phyloP scores from a whole-genome alignment of 2,797 vertebrate species.

The Epinephelus malabaricus region DNA sequence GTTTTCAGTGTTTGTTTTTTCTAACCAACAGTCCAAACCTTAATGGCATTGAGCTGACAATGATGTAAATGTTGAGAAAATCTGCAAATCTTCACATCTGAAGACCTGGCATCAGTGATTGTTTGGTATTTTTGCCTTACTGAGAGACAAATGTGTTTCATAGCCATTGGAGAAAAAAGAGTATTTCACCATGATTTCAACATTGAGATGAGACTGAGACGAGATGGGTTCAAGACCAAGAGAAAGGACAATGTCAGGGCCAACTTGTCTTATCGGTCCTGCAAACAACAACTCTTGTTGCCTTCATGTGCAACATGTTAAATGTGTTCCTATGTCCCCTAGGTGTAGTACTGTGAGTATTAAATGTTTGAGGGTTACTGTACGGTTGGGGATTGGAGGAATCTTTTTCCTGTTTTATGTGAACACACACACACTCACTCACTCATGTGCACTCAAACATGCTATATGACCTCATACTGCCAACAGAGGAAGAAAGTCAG shows the following conservation, averaged over 20 bases:
- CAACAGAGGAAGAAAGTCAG: slow-evolving; percentile 70
- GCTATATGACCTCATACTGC: slow-evolving; percentile 74
- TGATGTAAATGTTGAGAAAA: background rate
- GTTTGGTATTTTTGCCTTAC: background rate
- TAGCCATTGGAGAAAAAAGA: background rate
- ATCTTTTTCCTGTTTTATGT: slow-evolving; percentile 66
- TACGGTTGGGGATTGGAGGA: slow-evolving; percentile 49
- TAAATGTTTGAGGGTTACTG: slow-evolving; percentile 61
- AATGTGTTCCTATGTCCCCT: background rate
- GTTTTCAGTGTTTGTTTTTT: too few species aligned
- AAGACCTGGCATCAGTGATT: background rate
- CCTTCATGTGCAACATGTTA: slow-evolving; percentile 26
- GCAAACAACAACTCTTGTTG: slow-evolving; percentile 14
- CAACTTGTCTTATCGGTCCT: background rate
- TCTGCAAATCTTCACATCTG: background rate
- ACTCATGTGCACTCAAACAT: slow-evolving; percentile 65
- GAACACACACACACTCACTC: slow-evolving; percentile 50
- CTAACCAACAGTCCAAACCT: background rate
- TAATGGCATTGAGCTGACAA: background rate
- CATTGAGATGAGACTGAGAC: background rate
- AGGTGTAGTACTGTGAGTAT: slow-evolving; percentile 29
- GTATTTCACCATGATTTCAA: background rate
- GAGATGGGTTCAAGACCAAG: background rate
- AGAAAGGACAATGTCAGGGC: background rate
- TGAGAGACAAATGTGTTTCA: slow-evolving; percentile 5